These are phyloP conservation scores for Philhelius pedissequus DNA, from an alignment of 2,888 invertebrate species.

Conservation along the genomic window DNA sequence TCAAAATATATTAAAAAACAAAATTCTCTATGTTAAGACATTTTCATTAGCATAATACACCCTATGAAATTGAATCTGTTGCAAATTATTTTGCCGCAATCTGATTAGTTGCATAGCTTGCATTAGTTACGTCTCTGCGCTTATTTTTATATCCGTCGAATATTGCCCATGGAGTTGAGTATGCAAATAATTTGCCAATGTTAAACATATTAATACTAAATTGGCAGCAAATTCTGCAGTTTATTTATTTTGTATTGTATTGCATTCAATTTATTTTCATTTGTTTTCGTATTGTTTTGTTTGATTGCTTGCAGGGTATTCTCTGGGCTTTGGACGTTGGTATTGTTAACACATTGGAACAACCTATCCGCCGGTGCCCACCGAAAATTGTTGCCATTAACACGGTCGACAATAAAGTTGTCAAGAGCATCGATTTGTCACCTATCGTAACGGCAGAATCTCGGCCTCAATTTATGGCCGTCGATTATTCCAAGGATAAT, in stretches of 20 bases:
- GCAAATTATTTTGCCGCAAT: background rate
- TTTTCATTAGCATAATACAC: background rate
- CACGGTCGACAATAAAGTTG: conserved; percentile 81
- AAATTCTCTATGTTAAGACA: background rate
- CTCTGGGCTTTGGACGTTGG: conserved; percentile 83
- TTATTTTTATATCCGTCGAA: background rate
- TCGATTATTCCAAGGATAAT: conserved; percentile 81
- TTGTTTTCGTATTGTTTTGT: background rate
- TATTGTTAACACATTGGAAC: conserved; percentile 81
- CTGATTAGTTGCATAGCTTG: background rate
- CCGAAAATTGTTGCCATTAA: conserved; percentile 83
- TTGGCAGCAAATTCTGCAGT: background rate
- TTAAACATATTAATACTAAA: background rate
- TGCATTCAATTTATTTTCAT: background rate
- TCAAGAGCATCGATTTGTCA: conserved; percentile 81
- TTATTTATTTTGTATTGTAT: background rate
- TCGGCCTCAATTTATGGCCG: conserved; percentile 81
- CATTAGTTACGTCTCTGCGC: background rate
- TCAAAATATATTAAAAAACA: no score
- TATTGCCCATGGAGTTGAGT: background rate
- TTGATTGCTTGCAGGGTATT: conserved; percentile 76
- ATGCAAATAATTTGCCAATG: background rate
- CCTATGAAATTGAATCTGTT: background rate
- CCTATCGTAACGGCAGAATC: conserved; percentile 80
- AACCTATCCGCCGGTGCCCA: conserved; percentile 81